These are phyloP conservation scores for Vesta saturnalis DNA, from an alignment of 2,888 invertebrate genomes.

Conservation along the genomic window DNA sequence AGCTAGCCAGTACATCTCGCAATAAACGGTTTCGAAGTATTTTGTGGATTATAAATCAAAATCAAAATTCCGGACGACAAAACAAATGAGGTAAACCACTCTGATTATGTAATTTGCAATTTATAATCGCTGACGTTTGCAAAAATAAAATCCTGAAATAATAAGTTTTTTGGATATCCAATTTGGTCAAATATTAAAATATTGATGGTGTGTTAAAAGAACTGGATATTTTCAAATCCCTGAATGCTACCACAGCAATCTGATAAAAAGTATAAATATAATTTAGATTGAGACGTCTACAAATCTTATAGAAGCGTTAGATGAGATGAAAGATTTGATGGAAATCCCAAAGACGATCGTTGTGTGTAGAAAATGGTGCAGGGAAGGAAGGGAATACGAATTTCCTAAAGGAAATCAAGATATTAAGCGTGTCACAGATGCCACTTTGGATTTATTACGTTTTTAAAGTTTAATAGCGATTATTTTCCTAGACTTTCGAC, in stretches of 20 bases:
- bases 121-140: no score
- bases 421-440: slow-evolving; percentile 50
- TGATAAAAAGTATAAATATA: slow-evolving; percentile 31
- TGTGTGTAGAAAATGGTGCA: slow-evolving; percentile 14
- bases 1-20: no score
- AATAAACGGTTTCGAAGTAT: no score
- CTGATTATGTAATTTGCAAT: no score
- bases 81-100: no score
- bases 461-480: slow-evolving; percentile 45
- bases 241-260: slow-evolving; percentile 11
- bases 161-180: no score
- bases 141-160: no score
- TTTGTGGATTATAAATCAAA: no score
- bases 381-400: slow-evolving; percentile 17
- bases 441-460: slow-evolving; percentile 50
- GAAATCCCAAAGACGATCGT: slow-evolving; percentile 24
- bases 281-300: slow-evolving; percentile 29
- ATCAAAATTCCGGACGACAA: no score
- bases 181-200: no score
- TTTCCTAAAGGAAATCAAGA: slow-evolving; percentile 48
- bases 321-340: slow-evolving; percentile 34
- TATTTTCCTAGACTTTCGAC: slow-evolving; percentile 18
- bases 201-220: not conserved
- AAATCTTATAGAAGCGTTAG: slow-evolving; percentile 25
- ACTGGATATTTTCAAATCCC: not conserved